Conservation (phyloP, 2,888 invertebrate genomes). For the Ophioninae sp. region DNA sequence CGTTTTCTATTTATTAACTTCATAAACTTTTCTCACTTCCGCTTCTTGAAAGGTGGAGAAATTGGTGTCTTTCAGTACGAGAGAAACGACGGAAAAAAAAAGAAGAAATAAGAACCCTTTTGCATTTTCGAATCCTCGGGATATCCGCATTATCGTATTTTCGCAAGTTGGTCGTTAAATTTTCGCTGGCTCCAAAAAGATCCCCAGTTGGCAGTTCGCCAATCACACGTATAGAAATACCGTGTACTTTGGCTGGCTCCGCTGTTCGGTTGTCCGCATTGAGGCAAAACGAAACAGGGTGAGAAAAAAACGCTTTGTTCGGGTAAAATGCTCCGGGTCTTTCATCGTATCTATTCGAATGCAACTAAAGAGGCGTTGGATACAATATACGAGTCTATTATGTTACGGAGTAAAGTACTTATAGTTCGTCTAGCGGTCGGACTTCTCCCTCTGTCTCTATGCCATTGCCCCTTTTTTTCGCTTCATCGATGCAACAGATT, state of each 20-base stretch:
- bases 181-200: slow-evolving; percentile 68
- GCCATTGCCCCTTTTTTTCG: slow-evolving; percentile 38
- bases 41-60: not conserved
- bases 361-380: slow-evolving; percentile 48
- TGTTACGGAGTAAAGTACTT: slow-evolving; percentile 43
- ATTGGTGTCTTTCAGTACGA: not conserved
- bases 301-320: slow-evolving; percentile 63
- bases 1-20: too few relatives aligned
- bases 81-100: not conserved
- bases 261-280: slow-evolving; percentile 62
- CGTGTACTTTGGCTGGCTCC: slow-evolving; percentile 46
- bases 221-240: not conserved
- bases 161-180: slow-evolving; percentile 69
- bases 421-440: slow-evolving; percentile 9
- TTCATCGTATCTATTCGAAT: slow-evolving; percentile 48
- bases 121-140: slow-evolving; percentile 37
- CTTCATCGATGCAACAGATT: slow-evolving; percentile 44
- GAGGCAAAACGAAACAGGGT: slow-evolving; percentile 69
- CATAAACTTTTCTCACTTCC: not conserved
- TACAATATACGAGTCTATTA: slow-evolving; percentile 42
- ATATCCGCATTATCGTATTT: slow-evolving; percentile 62
- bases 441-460: slow-evolving; percentile 6
- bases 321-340: slow-evolving; percentile 49
- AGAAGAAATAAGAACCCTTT: slow-evolving; percentile 31
- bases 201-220: slow-evolving; percentile 65